A percentile compares a stretch with the other conserved stretches of the same genome.
phyloP scores from a whole-genome alignment of 2,113 vertebrate genomes.

The Rhinolophus sinicus region DNA sequence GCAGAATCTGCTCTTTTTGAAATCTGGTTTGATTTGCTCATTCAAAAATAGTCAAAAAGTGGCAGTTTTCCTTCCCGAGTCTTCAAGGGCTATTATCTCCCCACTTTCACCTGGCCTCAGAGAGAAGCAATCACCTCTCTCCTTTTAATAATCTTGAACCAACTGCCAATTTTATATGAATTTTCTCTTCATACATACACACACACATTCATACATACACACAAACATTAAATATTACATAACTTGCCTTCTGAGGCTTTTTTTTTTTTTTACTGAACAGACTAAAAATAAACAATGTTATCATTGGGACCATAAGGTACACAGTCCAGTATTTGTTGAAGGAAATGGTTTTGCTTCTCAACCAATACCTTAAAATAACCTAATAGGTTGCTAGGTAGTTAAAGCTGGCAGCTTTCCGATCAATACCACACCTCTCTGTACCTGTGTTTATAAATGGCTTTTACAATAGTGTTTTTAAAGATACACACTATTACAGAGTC shows the following conservation, averaged over 20 bases:
- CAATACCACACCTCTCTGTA: constrained; percentile 39
- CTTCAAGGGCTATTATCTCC: constrained; percentile 31
- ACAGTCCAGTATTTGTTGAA: constrained; percentile 56
- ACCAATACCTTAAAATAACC: constrained; percentile 53
- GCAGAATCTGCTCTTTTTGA: constrained; percentile 38
- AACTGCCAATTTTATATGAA: constrained; percentile 24
- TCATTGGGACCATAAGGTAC: constrained; percentile 29
- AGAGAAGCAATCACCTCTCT: constrained; percentile 43
- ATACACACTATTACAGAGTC: not conserved
- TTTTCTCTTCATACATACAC: not conserved
- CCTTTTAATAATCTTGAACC: constrained; percentile 45
- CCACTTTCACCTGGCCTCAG: not conserved
- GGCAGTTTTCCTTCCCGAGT: not conserved
- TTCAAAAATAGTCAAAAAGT: constrained; percentile 39
- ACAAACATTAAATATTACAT: constrained; percentile 35
- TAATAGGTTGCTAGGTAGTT: constrained; percentile 56
- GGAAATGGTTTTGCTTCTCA: constrained; percentile 67
- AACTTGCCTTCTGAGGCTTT: not conserved
- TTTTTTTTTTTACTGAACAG: constrained; percentile 28
- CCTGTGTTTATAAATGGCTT: constrained; percentile 43
- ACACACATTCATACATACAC: not conserved
- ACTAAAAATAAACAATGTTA: constrained; percentile 69
- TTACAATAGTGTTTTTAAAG: constrained; percentile 49
- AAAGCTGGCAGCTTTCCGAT: constrained; percentile 31
- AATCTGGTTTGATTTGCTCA: constrained; percentile 49